These are phyloP conservation scores for Drosophila tsacasi DNA, from an alignment of 1,140 invertebrate species.

Conservation along the genomic window DNA sequence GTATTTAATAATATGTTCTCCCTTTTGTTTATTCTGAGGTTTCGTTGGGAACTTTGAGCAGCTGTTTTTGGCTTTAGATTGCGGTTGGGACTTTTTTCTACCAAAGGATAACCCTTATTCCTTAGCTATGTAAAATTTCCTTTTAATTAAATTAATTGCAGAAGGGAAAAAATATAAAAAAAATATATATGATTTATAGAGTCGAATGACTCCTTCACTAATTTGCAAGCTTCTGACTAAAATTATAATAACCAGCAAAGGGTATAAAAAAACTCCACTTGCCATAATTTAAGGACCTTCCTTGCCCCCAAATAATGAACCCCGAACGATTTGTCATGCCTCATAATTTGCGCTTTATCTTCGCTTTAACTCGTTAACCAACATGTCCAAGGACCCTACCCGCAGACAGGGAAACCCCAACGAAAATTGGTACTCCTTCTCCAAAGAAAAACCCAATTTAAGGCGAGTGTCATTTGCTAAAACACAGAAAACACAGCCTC, in stretches of 20 bases:
- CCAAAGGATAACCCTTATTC: slow-evolving; percentile 6
- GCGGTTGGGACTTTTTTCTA: slow-evolving; percentile 19
- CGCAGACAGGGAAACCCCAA: neutral
- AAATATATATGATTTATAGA: no score
- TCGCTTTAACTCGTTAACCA: slow-evolving; percentile 68
- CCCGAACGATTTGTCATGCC: slow-evolving; percentile 60
- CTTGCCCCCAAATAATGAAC: slow-evolving; percentile 18
- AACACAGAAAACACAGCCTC: slow-evolving; percentile 66
- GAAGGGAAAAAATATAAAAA: neutral
- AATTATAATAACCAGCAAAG: neutral
- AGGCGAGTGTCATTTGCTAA: slow-evolving; percentile 69
- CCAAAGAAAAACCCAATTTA: slow-evolving; percentile 57
- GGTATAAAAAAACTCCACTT: neutral
- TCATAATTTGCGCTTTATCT: slow-evolving; percentile 61
- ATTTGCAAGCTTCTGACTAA: no score
- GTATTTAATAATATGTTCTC: slow-evolving; percentile 45
- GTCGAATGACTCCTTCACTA: no score
- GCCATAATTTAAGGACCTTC: neutral
- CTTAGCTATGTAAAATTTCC: neutral
- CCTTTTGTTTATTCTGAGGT: slow-evolving; percentile 36
- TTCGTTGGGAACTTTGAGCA: slow-evolving; percentile 34
- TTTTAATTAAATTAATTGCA: slow-evolving; percentile 43
- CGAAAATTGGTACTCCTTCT: slow-evolving; percentile 9
- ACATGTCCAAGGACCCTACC: slow-evolving; percentile 22
- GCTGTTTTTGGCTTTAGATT: slow-evolving; percentile 24